A percentile compares a stretch with the other conserved stretches of the same genome.
These are phyloP conservation scores for Spinibarbus caldwelli DNA, from an alignment of 2,797 vertebrate genomes.

Conservation along the genomic window DNA sequence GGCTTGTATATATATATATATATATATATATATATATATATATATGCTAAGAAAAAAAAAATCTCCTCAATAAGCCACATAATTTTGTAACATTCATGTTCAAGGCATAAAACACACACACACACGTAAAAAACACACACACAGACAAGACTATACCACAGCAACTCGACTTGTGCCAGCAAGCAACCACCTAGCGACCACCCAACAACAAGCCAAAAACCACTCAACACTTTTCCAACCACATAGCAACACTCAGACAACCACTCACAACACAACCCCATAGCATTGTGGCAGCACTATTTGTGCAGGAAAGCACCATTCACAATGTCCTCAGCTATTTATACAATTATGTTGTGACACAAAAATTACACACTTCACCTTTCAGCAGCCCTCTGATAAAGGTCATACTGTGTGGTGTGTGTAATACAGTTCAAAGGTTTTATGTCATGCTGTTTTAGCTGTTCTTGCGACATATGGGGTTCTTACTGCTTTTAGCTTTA, in stretches of 20 bases:
- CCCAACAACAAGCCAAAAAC: neutral
- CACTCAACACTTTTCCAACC: conserved; percentile 9
- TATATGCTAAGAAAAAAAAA: too few species aligned
- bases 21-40: too few species aligned
- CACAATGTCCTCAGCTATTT: neutral
- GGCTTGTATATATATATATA: too few species aligned
- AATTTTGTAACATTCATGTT: too few species aligned
- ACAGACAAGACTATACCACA: neutral
- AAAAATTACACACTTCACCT: conserved; percentile 7
- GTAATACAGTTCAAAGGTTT: neutral
- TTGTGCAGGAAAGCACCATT: neutral
- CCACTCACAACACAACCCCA: neutral
- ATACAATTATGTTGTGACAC: neutral
- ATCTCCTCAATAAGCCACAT: too few species aligned
- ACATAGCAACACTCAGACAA: too few species aligned
- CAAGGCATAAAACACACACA: too few species aligned
- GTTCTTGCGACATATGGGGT: conserved; percentile 6
- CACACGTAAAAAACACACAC: too few species aligned
- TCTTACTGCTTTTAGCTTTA: conserved; percentile 19
- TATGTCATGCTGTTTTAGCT: conserved; percentile 8
- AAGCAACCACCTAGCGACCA: too few species aligned
- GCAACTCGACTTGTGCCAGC: neutral
- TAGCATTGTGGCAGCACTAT: too few species aligned
- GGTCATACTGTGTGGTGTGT: neutral
- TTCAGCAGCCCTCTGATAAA: conserved; percentile 13